These are phyloP conservation scores for Formica selysi DNA, from an alignment of 1,140 invertebrate species.

Conservation along the genomic window DNA sequence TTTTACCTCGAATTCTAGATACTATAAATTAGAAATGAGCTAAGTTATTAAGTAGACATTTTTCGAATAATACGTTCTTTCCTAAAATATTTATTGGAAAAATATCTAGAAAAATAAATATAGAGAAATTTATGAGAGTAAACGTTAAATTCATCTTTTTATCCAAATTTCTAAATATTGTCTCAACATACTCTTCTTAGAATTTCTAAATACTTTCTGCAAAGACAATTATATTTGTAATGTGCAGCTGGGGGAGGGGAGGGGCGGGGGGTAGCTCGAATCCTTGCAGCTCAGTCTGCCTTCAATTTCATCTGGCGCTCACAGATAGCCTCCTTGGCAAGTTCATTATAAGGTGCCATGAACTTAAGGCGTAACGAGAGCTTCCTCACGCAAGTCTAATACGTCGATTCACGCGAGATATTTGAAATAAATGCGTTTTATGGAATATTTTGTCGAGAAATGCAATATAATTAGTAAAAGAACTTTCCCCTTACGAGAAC, in stretches of 20 bases:
- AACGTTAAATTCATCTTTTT: slow-evolving; percentile 23
- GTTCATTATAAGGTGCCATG: slow-evolving; percentile 58
- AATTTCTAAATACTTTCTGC: neutral
- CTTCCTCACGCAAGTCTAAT: slow-evolving; percentile 21
- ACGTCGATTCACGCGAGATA: slow-evolving; percentile 8
- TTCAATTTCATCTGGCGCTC: slow-evolving; percentile 66
- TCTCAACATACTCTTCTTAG: neutral
- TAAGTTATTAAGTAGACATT: neutral
- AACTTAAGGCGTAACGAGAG: slow-evolving; percentile 64
- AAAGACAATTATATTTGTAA: neutral
- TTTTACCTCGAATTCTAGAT: neutral
- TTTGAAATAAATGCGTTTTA: slow-evolving; percentile 21
- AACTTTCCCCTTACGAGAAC: neutral
- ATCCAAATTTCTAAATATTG: neutral
- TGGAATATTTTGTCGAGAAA: neutral
- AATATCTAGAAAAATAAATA: neutral
- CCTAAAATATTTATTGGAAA: neutral
- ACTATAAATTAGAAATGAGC: neutral
- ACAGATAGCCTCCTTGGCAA: slow-evolving; percentile 65
- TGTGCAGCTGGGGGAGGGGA: neutral
- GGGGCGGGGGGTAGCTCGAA: neutral
- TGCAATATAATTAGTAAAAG: neutral
- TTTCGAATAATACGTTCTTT: neutral
- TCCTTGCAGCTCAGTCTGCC: slow-evolving; percentile 49
- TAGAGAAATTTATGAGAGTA: neutral